phyloP scores from a whole-genome alignment of 2,888 invertebrate genomes.

The Dolomedes plantarius region DNA sequence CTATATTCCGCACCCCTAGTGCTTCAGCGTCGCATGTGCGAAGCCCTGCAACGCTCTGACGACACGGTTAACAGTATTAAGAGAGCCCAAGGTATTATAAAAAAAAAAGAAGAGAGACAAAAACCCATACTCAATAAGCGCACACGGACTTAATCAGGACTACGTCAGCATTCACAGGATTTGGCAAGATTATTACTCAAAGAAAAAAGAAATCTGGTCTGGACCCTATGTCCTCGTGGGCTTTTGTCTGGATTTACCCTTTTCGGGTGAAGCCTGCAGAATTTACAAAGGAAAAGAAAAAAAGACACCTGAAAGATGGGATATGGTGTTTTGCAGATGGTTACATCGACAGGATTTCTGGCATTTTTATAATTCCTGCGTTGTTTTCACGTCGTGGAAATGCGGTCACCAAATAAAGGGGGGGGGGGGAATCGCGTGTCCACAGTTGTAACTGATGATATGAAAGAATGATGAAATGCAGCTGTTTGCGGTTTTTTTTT shows the following conservation, averaged over 20 bases:
- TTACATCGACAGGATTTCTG: background rate
- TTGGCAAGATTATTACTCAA: background rate
- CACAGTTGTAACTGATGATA: background rate
- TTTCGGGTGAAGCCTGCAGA: background rate
- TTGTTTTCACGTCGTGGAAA: background rate
- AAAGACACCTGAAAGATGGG: background rate
- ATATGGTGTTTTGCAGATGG: background rate
- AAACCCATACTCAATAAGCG: background rate
- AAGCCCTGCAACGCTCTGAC: slow-evolving; percentile 40
- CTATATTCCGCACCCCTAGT: slow-evolving; percentile 29
- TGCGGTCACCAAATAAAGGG: too few species aligned
- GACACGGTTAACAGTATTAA: slow-evolving; percentile 51
- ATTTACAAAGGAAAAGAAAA: background rate
- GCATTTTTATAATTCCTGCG: background rate
- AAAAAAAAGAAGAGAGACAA: slow-evolving; percentile 11
- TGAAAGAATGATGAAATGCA: background rate
- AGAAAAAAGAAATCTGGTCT: too few species aligned
- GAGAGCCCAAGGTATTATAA: slow-evolving; percentile 18
- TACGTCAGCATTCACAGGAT: slow-evolving; percentile 2
- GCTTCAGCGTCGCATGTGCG: slow-evolving; percentile 30
- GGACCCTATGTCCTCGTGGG: background rate
- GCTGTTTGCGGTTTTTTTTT: background rate
- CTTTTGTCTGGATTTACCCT: slow-evolving; percentile 8
- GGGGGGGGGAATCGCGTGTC: background rate
- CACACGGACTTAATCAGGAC: background rate